A percentile compares a stretch with the other conserved stretches of the same genome.
These are phyloP conservation scores for Crypturellus tataupa DNA, from an alignment of 2,797 vertebrate species.

Conservation along the genomic window DNA sequence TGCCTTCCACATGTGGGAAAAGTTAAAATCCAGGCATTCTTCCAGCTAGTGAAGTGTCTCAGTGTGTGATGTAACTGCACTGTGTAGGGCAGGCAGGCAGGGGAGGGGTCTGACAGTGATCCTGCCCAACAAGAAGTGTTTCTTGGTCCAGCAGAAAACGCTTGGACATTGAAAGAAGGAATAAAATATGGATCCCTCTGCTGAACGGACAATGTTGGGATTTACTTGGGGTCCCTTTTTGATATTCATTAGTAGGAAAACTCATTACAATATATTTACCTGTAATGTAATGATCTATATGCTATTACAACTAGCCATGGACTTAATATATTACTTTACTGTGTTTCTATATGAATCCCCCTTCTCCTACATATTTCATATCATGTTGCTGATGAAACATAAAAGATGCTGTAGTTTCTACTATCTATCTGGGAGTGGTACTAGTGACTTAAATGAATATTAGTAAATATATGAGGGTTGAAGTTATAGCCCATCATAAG, in stretches of 20 bases:
- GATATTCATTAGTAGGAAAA: not conserved
- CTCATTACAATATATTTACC: not conserved
- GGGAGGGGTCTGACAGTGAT: not conserved
- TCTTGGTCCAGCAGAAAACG: not conserved
- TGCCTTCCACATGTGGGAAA: slow-evolving; percentile 72
- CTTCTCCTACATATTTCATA: not conserved
- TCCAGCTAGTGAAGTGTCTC: slow-evolving; percentile 65
- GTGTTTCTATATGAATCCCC: not conserved
- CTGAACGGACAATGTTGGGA: not conserved
- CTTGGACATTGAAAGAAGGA: not conserved
- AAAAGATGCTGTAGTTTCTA: not conserved
- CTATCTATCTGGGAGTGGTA: not conserved
- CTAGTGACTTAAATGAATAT: not conserved
- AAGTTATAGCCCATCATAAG: not conserved
- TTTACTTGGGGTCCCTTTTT: not conserved
- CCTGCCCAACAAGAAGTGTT: not conserved
- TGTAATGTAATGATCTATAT: not conserved
- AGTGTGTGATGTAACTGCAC: slow-evolving; percentile 29
- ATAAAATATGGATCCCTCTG: not conserved
- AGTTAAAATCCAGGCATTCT: slow-evolving; percentile 33
- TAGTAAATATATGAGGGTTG: not conserved
- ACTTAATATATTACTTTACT: not conserved
- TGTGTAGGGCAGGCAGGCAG: not conserved
- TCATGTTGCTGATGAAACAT: not conserved
- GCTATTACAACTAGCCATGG: not conserved